Evolutionary conservation across 2,797 vertebrate species (phyloP).

Genomic region (Staurois parvus): DNA sequence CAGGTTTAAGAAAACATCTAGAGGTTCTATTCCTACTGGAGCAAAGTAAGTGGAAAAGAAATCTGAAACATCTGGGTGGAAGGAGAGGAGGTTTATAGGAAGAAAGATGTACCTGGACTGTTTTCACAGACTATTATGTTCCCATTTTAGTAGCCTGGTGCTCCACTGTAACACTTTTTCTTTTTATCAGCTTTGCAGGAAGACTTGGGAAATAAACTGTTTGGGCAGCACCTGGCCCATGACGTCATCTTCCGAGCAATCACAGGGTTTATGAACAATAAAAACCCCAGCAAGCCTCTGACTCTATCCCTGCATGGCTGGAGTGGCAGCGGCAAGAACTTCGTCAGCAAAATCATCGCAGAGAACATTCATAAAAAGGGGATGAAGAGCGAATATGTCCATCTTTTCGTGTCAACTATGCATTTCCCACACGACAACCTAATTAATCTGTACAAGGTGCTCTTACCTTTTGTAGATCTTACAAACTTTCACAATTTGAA

Average conservation of each 20-base stretch:
- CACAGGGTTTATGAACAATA: slow-evolving; percentile 84
- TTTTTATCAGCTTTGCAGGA: slow-evolving; percentile 69
- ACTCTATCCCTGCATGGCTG: slow-evolving; percentile 68
- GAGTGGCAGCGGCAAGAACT: slow-evolving; percentile 95
- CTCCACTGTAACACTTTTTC: not conserved
- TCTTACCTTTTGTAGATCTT: not conserved
- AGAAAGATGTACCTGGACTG: no score
- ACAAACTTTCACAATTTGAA: no score
- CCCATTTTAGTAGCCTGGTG: no score
- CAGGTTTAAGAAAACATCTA: no score
- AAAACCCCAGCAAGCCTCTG: slow-evolving; percentile 88
- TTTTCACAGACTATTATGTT: no score
- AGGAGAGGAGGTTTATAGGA: no score
- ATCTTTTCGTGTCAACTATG: slow-evolving; percentile 86
- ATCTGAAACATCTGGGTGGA: no score
- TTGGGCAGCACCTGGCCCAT: slow-evolving; percentile 86
- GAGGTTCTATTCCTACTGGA: no score
- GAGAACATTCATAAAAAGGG: slow-evolving; percentile 83
- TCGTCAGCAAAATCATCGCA: slow-evolving; percentile 85
- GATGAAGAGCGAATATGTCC: slow-evolving; percentile 87
- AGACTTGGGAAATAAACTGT: slow-evolving; percentile 82
- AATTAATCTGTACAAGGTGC: slow-evolving; percentile 84
- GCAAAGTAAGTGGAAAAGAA: no score
- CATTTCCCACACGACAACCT: slow-evolving; percentile 88
- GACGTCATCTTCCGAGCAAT: slow-evolving; percentile 85